These are phyloP conservation scores for Pogonophryne albipinna DNA, from an alignment of 2,797 vertebrate species.

Conservation along the genomic window DNA sequence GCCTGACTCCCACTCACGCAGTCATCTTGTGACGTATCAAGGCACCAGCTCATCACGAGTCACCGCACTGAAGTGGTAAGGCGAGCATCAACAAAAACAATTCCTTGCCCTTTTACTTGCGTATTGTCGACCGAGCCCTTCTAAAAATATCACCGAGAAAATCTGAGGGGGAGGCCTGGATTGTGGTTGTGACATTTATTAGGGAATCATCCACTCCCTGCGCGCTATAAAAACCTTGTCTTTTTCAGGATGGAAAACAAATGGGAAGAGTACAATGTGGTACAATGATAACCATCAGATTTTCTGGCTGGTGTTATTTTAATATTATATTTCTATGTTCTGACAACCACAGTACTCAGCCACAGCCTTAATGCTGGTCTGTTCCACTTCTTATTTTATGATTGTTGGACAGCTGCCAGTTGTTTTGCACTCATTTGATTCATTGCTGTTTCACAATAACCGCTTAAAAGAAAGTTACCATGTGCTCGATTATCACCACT, in stretches of 20 bases:
- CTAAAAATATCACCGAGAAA: constrained; percentile 78
- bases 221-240: constrained; percentile 63
- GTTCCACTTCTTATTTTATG: constrained; percentile 53
- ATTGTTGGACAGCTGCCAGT: constrained; percentile 47
- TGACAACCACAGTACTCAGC: constrained; percentile 29
- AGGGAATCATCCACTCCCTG: constrained; percentile 74
- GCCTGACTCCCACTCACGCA: constrained; percentile 81
- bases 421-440: constrained; percentile 51
- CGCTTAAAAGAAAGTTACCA: constrained; percentile 42
- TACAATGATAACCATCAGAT: constrained; percentile 47
- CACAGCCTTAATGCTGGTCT: constrained; percentile 30
- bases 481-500: constrained; percentile 1
- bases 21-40: constrained; percentile 74
- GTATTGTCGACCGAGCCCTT: constrained; percentile 60
- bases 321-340: constrained; percentile 46
- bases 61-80: constrained; percentile 81
- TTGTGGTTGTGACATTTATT: constrained; percentile 79
- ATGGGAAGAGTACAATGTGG: constrained; percentile 66
- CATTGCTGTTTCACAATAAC: constrained; percentile 54
- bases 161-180: constrained; percentile 71
- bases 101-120: constrained; percentile 71
- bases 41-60: constrained; percentile 75
- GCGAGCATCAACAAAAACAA: constrained; percentile 81
- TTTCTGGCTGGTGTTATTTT: constrained; percentile 46
- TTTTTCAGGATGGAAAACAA: constrained; percentile 73